Conservation (phyloP, 2,797 vertebrate genomes). For the Pelobates cultripes region DNA sequence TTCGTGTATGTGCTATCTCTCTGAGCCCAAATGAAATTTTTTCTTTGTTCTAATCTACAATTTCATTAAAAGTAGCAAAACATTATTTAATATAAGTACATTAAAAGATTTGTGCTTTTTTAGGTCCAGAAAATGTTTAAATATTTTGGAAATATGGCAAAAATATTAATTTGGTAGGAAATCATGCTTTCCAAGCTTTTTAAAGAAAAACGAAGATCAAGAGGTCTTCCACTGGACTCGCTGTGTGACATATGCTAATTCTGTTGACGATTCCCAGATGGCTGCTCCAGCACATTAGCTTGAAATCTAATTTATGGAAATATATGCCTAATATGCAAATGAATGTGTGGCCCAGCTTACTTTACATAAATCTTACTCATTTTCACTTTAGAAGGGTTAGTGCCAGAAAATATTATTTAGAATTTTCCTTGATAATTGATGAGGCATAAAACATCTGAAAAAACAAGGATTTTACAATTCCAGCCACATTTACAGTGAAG, state of each 20-base stretch:
- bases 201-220: neutral
- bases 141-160: too few species aligned
- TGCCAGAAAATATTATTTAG: constrained; percentile 15
- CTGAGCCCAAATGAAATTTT: too few species aligned
- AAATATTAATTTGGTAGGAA: too few species aligned
- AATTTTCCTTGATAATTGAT: constrained; percentile 1
- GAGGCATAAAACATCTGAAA: neutral
- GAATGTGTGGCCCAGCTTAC: constrained; percentile 1
- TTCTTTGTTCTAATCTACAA: too few species aligned
- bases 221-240: neutral
- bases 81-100: too few species aligned
- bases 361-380: constrained; percentile 17
- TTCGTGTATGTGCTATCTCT: too few species aligned
- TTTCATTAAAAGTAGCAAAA: too few species aligned
- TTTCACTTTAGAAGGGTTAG: neutral
- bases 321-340: constrained; percentile 34
- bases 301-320: constrained; percentile 42
- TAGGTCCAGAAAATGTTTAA: too few species aligned
- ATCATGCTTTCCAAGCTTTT: too few species aligned
- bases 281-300: constrained; percentile 20
- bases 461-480: neutral
- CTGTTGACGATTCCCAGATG: constrained; percentile 26
- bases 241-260: constrained; percentile 15
- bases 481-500: neutral
- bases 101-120: too few species aligned